Evolutionary conservation across 2,797 vertebrate genomes (phyloP).

Genomic region (Silurus lanzhouensis): DNA sequence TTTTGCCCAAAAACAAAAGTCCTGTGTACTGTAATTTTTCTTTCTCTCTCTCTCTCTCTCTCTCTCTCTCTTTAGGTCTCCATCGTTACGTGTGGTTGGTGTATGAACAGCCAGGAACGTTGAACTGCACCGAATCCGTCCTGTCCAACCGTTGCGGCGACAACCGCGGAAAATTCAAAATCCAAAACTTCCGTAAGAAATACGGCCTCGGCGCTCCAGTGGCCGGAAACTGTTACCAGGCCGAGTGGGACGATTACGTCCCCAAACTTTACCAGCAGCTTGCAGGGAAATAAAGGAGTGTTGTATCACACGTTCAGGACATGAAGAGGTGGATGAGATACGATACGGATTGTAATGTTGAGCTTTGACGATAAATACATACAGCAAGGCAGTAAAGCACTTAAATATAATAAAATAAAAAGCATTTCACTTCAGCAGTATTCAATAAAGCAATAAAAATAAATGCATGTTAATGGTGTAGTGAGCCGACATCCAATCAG

Average conservation of each 20-base stretch:
- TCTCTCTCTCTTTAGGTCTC: conserved; percentile 75
- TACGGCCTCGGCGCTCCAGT: conserved; percentile 81
- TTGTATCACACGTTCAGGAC: background rate
- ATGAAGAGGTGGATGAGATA: background rate
- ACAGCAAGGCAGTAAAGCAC: background rate
- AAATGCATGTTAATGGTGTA: background rate
- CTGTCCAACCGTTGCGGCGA: conserved; percentile 87
- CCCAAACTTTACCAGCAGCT: conserved; percentile 94
- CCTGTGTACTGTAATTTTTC: no score
- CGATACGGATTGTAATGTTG: no score
- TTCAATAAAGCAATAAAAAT: background rate
- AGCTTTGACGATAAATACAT: background rate
- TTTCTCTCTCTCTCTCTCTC: no score
- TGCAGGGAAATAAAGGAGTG: conserved; percentile 78
- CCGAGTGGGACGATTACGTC: conserved; percentile 94
- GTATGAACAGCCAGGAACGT: conserved; percentile 81
- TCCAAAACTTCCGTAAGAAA: conserved; percentile 86
- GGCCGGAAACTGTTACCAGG: conserved; percentile 93
- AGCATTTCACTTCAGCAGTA: background rate
- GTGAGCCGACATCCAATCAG: background rate
- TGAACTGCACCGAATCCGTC: conserved; percentile 80
- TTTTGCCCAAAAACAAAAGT: background rate
- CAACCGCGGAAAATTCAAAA: conserved; percentile 85
- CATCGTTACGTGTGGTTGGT: conserved; percentile 97
- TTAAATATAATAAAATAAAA: background rate